These are phyloP conservation scores for Orchesella cincta DNA, from an alignment of 1,140 invertebrate species.

Conservation along the genomic window DNA sequence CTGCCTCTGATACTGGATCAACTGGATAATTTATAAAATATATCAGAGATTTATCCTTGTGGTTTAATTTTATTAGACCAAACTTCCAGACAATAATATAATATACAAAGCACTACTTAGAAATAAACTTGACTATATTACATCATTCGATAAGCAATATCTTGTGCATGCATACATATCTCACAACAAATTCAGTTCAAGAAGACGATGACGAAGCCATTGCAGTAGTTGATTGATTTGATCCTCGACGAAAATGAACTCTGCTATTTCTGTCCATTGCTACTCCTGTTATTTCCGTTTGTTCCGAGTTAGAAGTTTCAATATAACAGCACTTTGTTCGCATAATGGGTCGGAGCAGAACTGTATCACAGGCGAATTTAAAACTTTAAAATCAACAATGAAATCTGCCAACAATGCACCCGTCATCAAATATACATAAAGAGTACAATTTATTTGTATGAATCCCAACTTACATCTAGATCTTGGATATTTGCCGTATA, in stretches of 20 bases:
- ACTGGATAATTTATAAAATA: too few relatives aligned
- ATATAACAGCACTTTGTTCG: not conserved
- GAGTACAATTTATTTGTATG: not conserved
- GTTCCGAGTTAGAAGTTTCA: not conserved
- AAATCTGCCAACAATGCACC: not conserved
- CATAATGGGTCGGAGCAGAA: not conserved
- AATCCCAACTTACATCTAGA: not conserved
- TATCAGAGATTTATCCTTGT: too few relatives aligned
- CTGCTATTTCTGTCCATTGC: not conserved
- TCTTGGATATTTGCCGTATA: not conserved
- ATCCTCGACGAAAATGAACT: not conserved
- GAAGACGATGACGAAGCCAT: too few relatives aligned
- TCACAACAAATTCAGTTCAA: too few relatives aligned
- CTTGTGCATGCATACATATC: too few relatives aligned
- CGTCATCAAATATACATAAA: too few relatives aligned
- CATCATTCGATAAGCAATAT: too few relatives aligned
- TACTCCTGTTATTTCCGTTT: not conserved
- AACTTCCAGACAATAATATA: too few relatives aligned
- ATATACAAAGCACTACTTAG: too few relatives aligned
- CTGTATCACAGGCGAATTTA: slow-evolving; percentile 11
- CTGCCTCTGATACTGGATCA: too few relatives aligned
- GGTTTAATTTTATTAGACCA: too few relatives aligned
- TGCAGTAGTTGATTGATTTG: not conserved
- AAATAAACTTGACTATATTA: too few relatives aligned
- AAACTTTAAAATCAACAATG: not conserved